Evolutionary conservation across 2,797 vertebrate species (phyloP).

Genomic region (Sebastes vulpes): DNA sequence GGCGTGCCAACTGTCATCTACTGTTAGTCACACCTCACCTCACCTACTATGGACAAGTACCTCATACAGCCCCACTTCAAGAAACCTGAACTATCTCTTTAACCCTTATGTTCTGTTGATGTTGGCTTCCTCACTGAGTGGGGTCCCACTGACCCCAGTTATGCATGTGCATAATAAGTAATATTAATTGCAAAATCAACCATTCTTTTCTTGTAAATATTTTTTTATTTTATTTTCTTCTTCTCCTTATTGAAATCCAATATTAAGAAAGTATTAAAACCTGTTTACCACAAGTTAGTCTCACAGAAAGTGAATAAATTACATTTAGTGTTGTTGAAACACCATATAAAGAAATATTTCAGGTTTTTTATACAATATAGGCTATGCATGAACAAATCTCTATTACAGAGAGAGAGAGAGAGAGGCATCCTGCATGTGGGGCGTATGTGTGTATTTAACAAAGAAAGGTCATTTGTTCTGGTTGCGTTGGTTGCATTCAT

Average conservation of each 20-base stretch:
- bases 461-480: constrained; percentile 9
- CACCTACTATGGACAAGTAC: too few species aligned
- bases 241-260: neutral
- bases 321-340: too few species aligned
- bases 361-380: neutral
- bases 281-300: neutral
- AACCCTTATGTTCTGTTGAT: too few species aligned
- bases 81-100: too few species aligned
- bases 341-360: neutral
- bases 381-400: neutral
- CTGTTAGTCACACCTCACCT: too few species aligned
- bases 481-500: neutral
- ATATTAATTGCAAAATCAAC: neutral
- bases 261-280: neutral
- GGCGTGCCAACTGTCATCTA: too few species aligned
- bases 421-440: neutral
- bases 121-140: neutral
- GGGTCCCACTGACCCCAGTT: neutral
- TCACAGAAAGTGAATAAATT: neutral
- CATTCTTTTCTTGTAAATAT: neutral
- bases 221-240: neutral
- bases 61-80: too few species aligned
- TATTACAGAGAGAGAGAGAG: neutral
- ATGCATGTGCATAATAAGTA: neutral
- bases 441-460: neutral